Evolutionary conservation across 2,113 vertebrate species (phyloP), one percentile per base, ranked within the genome.

Genomic region (Prochilodus magdalenae): DNA sequence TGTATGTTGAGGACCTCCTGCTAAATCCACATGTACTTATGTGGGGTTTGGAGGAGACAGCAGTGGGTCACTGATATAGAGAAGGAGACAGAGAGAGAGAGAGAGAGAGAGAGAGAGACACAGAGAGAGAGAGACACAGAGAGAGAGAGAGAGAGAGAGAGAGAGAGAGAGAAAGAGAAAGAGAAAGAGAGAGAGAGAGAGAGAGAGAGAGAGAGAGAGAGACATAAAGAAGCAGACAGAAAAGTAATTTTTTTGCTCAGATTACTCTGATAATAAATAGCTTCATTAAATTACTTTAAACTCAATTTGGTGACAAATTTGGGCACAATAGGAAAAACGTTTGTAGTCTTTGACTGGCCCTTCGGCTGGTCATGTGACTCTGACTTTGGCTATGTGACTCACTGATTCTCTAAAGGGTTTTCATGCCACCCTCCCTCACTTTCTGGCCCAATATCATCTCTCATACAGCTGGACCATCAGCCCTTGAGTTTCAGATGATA

Each of bases 401-500:
- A 77, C 18, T 73, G 49, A 76, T 59, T 83, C 72, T 74, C 72
- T 75, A 79, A 80, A 80, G 77, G 4, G 66, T 51, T 30, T 33
- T 80, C 22, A 51, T 26, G 6, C 40, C 30, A 44, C 26, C 51
- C 79, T n/a, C 36, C 73, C 29, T 16, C n/a, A 72, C 44, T 79
- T 14, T 80, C n/a, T 59, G 33, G 59, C 47, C 13, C 60, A 67
- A 75, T 76, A 86, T 83, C 66, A 73, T 80, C 73, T 83, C 67
- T 76, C 27, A 77, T 69, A 83, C 73, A 86, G 63, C 78, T 59
- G 74, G 55, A n/a, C 62, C 49, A 57, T 26, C 13, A 47, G 75
- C 70, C 60, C 62, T 49, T 29, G 24, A 80, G 85, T 72, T 76
- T 83, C 22, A 73, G 79, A 78, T 83, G 77, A 86, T 86, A 83